Base-by-base conservation (phyloP, 2,797 vertebrate genomes). In the Coregonus sp. region DNA sequence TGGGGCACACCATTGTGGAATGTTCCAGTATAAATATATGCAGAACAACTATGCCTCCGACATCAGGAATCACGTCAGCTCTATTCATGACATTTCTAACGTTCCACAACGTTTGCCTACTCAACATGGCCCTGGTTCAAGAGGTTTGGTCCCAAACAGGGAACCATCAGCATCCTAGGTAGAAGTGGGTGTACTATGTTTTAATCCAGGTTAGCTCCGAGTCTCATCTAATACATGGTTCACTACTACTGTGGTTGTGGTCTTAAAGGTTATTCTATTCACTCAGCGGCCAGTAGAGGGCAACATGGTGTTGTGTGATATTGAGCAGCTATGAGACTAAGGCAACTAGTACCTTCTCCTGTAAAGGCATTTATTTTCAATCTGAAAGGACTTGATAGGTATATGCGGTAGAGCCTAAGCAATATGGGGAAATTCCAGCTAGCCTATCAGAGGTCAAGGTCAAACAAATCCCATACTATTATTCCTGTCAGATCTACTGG, bases 211-310 rank as follows among this genome's bases (percentile, higher is more conserved):
- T 63, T 78, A 77, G 18, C 70, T 73, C 65, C 16, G 20, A 50
- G 47, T 70, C 9, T 47, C 68, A 47, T 29, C 66, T 15, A 37
- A 5, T 35, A 14, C 33, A 16, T 4, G 31, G 14, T 14, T 29
- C 5, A 33, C 12, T 16, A 37, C 11, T 47, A 47, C 40, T 47
- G 40, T 47, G 40, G 40, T 47, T 47, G 9, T 47, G 40, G 40
- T 47, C 40, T 47, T 47, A 3, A 47, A 47, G 9, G 9, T 9
- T 47, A 47, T 9, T 47, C 35, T 29, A 15, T 83, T 86, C 54
- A 66, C 76, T 78, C 16, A 72, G 20, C 59, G 66, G 61, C 78
- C 78, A 73, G 70, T 25, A 47, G 72, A 61, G 51, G 66, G 51
- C 16, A 25, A 25, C 25, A 25, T 25, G 25, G 25, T 25, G 37